Evolutionary conservation across 2,888 invertebrate genomes (phyloP), one percentile per base, ranked within the genome.

Genomic region (Copidosoma aretas): DNA sequence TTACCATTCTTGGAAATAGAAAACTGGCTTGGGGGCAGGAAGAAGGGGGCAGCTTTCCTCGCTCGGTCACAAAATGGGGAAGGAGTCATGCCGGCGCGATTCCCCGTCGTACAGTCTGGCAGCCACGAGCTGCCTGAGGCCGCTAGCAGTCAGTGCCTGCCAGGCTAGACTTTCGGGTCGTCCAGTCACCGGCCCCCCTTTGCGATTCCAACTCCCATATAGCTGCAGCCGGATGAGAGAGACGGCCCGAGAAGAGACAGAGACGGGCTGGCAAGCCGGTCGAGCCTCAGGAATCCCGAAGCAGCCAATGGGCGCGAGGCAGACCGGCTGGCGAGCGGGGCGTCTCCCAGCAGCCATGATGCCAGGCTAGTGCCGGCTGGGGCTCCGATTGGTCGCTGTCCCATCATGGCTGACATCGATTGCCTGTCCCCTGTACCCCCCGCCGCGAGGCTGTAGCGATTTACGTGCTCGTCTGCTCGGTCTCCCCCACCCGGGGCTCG

Each of bases 341-440:
- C 82, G 82, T 70, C 68, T 77, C 78, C 77, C 73, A 75, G 82
- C 83, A 77, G 83, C 83, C 83, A 84, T 84, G 80, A 83, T 78
- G 75, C 76, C 76, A 75, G 77, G 41, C 46, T 60, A 24, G 67
- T 53, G 70, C 76, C 74, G 25, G 39, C 52, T n/a, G 19, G 19
- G 43, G 1, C 58, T 10, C 54, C 62, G 19, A 83, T 83, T 84
- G 81, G 83, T 67, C 67, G 69, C 46, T 17, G 63, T 59, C 39
- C 73, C 78, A 83, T 81, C 81, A 83, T 83, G 83, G 83, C 83
- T 69, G 82, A 3, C 12, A 14, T 46, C 15, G 17, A 17, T 17
- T 46, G 15, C 14, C 15, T 46, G 3, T 46, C 51, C 49, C 41
- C 53, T 22, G 21, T n/a, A n/a, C 57, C 41, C 67, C 39, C 25